These are phyloP conservation scores for Neotoma lepida DNA, from an alignment of 2,113 vertebrate species.

Conservation along the genomic window DNA sequence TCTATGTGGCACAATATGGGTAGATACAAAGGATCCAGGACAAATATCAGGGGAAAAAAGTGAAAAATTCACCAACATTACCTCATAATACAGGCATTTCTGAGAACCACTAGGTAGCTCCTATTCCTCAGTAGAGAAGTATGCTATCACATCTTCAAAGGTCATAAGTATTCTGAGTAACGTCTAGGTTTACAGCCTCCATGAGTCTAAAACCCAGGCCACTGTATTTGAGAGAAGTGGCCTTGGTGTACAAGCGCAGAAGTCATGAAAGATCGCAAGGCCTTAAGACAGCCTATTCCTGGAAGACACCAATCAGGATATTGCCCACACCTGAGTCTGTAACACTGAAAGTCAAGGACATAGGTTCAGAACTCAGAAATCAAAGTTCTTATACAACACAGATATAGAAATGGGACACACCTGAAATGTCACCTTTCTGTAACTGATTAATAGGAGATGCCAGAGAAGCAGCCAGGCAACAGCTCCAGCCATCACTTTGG, in stretches of 20 bases:
- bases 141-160: neutral
- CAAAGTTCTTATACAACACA: neutral
- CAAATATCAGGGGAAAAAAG: neutral
- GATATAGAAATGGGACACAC: neutral
- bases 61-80: neutral
- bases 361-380: neutral
- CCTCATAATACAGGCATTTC: neutral
- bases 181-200: neutral
- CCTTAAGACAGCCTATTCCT: neutral
- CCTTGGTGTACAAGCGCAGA: neutral
- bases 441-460: too few relatives aligned
- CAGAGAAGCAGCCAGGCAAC: neutral
- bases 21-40: neutral
- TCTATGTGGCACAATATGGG: too few relatives aligned
- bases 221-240: neutral
- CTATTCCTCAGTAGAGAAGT: neutral
- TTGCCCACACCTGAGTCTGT: neutral
- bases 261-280: neutral
- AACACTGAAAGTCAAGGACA: neutral
- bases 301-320: neutral
- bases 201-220: neutral
- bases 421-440: neutral
- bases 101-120: neutral
- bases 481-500: neutral
- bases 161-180: neutral